phyloP scores from a whole-genome alignment of 2,888 invertebrate species.

The Amiota minor region DNA sequence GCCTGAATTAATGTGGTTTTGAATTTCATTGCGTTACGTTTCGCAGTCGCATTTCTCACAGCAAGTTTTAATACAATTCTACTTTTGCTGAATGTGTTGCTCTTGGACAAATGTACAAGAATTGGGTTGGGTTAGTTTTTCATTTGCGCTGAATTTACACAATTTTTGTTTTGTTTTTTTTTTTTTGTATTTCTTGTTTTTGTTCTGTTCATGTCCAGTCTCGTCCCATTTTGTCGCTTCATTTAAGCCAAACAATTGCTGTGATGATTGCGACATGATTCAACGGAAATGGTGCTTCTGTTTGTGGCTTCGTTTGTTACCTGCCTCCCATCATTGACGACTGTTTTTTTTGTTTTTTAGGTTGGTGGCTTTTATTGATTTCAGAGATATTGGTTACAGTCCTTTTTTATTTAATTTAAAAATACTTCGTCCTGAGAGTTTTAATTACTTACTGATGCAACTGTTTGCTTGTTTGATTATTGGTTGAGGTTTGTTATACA shows the following conservation, averaged over 20 bases:
- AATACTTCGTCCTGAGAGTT: too few relatives aligned
- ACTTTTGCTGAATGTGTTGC: neutral
- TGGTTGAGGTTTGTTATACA: too few relatives aligned
- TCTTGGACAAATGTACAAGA: neutral
- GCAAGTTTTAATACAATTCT: neutral
- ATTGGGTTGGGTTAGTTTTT: slow-evolving; percentile 4
- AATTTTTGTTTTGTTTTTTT: neutral
- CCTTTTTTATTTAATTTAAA: too few relatives aligned
- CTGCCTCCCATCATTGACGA: neutral
- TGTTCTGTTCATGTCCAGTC: neutral
- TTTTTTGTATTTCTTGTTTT: slow-evolving; percentile 12
- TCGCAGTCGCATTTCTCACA: too few relatives aligned
- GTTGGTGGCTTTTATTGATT: neutral
- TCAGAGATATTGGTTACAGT: neutral
- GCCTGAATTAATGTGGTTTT: slow-evolving; percentile 20
- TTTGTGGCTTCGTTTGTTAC: neutral
- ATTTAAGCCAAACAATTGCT: slow-evolving; percentile 22
- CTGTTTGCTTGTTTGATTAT: too few relatives aligned
- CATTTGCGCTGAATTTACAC: neutral
- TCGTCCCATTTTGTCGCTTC: neutral
- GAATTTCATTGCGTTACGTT: slow-evolving; percentile 8
- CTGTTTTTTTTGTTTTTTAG: slow-evolving; percentile 2
- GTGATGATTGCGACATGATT: slow-evolving; percentile 13
- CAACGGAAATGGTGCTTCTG: neutral
- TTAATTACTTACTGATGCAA: too few relatives aligned